phyloP scores from a whole-genome alignment of 2,888 invertebrate species.

The Athetis lepigone region DNA sequence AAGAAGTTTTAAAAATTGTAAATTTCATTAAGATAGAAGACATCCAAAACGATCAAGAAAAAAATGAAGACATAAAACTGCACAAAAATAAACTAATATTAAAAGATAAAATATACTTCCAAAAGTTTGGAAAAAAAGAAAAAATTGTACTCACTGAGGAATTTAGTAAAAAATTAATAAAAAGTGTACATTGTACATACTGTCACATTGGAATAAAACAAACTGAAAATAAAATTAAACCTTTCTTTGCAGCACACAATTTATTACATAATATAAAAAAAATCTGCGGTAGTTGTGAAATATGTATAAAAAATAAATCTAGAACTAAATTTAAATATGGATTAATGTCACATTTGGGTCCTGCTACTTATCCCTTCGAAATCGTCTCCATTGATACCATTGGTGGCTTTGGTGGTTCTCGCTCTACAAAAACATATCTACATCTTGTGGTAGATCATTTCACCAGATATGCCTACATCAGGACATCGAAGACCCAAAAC shows the following conservation, averaged over 20 bases:
- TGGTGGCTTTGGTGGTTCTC: background rate
- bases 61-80: slow-evolving; percentile 2
- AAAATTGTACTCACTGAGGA: background rate
- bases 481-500: background rate
- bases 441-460: slow-evolving; percentile 3
- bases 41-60: background rate
- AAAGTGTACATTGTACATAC: background rate
- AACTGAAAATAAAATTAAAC: background rate
- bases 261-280: background rate
- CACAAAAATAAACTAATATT: background rate
- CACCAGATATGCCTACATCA: slow-evolving; percentile 1
- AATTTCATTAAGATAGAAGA: slow-evolving; percentile 2
- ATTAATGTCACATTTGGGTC: slow-evolving; percentile 1
- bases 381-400: slow-evolving; percentile 10
- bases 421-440: slow-evolving; percentile 3
- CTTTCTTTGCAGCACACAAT: background rate
- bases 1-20: background rate
- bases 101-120: background rate
- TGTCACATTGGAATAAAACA: background rate
- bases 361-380: background rate
- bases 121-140: background rate
- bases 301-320: background rate
- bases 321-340: background rate
- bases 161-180: background rate
- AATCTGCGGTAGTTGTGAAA: background rate